Evolutionary conservation across 2,888 invertebrate genomes (phyloP).

Genomic region (Plagodis pulveraria): DNA sequence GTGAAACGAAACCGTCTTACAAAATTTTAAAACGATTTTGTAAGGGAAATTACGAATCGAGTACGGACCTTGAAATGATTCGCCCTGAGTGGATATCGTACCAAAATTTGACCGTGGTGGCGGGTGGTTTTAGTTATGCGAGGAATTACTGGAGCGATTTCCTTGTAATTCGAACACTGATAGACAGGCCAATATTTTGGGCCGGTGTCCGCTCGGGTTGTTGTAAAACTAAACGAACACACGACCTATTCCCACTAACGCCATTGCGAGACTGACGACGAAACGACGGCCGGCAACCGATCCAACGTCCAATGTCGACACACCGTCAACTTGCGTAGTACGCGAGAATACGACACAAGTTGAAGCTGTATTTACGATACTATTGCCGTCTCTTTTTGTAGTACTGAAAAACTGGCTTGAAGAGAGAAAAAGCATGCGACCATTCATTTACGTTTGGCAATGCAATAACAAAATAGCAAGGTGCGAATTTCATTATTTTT

Average conservation of each 20-base stretch:
- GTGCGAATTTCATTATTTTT: conserved; percentile 28
- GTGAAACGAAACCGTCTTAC: conserved; percentile 58
- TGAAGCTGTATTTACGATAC: conserved; percentile 45
- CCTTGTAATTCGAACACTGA: conserved; percentile 78
- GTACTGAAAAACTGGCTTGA: conserved; percentile 28
- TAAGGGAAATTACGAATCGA: conserved; percentile 81
- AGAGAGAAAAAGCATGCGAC: conserved; percentile 62
- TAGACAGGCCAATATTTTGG: conserved; percentile 85
- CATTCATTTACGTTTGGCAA: conserved; percentile 83
- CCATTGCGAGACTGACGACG: conserved; percentile 82
- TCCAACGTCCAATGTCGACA: conserved; percentile 85
- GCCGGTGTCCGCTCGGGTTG: conserved; percentile 85
- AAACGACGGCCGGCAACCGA: conserved; percentile 79
- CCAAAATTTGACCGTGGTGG: conserved; percentile 83
- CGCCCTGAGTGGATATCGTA: conserved; percentile 85
- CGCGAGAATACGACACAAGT: conserved; percentile 76
- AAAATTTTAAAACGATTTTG: conserved; percentile 73
- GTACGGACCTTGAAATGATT: conserved; percentile 84
- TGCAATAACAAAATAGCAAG: conserved; percentile 47
- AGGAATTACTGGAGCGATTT: conserved; percentile 75
- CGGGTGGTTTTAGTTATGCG: conserved; percentile 65
- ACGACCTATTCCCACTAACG: conserved; percentile 76
- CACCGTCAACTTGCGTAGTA: conserved; percentile 84
- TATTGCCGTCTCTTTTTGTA: conserved; percentile 62
- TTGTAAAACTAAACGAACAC: conserved; percentile 78